phyloP scores from a whole-genome alignment of 2,888 invertebrate species.

The Drosophila paramelanica region DNA sequence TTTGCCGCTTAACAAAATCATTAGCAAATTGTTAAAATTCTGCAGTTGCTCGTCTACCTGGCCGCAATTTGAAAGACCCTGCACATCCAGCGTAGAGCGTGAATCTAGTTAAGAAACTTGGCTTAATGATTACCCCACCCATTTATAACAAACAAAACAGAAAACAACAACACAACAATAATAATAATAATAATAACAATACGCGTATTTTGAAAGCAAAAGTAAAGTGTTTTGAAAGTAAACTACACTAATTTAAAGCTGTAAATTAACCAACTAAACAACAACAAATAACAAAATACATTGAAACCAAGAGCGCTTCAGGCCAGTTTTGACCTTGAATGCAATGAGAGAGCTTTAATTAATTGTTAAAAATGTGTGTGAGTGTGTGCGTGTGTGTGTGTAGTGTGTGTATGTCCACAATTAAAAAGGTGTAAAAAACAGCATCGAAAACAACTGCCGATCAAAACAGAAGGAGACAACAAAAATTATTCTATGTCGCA shows the following conservation, averaged over 20 bases:
- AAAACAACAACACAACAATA: conserved; percentile 1
- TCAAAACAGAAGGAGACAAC: conserved; percentile 5
- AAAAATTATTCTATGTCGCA: conserved; percentile 49
- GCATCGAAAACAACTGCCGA: conserved; percentile 17
- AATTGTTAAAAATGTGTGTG: conserved; percentile 50
- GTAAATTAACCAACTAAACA: conserved; percentile 78
- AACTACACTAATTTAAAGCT: conserved; percentile 80
- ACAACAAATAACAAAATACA: conserved; percentile 30
- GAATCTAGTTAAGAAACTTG: conserved; percentile 50
- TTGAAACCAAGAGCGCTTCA: conserved; percentile 54
- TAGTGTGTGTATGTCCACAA: conserved; percentile 34
- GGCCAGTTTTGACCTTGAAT: conserved; percentile 69
- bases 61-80: conserved; percentile 22
- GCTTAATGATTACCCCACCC: conserved; percentile 75
- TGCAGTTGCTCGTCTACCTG: conserved; percentile 33
- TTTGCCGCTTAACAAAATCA: conserved; percentile 28
- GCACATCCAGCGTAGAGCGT: conserved; percentile 16
- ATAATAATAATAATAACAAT: conserved; percentile 29
- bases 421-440: conserved; percentile 71
- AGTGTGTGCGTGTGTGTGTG: conserved; percentile 9
- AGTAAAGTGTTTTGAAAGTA: conserved; percentile 79
- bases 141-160: conserved; percentile 31
- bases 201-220: conserved; percentile 75
- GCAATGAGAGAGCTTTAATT: conserved; percentile 79
- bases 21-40: conserved; percentile 41